Percentiles rank a stretch among this genome's conserved stretches.
These are phyloP conservation scores for Cephonodes hylas DNA, from an alignment of 2,888 invertebrate genomes.

Conservation along the genomic window DNA sequence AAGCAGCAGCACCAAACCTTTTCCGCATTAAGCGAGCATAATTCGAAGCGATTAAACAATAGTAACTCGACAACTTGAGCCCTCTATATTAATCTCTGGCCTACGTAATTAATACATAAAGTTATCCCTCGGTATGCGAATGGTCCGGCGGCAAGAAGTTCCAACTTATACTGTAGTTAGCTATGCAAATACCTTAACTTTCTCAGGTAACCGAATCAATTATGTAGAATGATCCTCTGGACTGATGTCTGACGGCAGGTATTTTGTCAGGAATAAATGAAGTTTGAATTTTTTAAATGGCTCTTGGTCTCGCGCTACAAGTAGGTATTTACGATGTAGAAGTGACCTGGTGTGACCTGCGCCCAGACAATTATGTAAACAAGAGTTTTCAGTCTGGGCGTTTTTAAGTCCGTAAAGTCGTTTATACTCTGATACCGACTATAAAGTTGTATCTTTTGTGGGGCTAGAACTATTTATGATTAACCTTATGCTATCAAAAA, in stretches of 20 bases:
- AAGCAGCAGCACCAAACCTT: neutral
- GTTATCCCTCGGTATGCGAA: neutral
- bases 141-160: neutral
- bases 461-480: too few species aligned
- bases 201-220: slow-evolving; percentile 37
- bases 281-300: neutral
- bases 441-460: too few species aligned
- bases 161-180: slow-evolving; percentile 40
- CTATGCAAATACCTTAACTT: slow-evolving; percentile 49
- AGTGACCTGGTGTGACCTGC: too few species aligned
- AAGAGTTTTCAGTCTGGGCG: too few species aligned
- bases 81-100: neutral
- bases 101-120: slow-evolving; percentile 2
- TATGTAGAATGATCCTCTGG: slow-evolving; percentile 35
- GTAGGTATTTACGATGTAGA: too few species aligned
- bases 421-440: too few species aligned
- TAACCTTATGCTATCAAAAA: too few species aligned
- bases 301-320: too few species aligned
- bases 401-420: too few species aligned
- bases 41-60: neutral
- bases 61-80: neutral
- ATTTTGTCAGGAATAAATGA: neutral
- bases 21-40: neutral
- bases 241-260: neutral
- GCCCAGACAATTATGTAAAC: too few species aligned